Percentiles rank a stretch among this genome's conserved stretches.
phyloP scores from a whole-genome alignment of 2,888 invertebrate genomes.

The Drosophila cognata region DNA sequence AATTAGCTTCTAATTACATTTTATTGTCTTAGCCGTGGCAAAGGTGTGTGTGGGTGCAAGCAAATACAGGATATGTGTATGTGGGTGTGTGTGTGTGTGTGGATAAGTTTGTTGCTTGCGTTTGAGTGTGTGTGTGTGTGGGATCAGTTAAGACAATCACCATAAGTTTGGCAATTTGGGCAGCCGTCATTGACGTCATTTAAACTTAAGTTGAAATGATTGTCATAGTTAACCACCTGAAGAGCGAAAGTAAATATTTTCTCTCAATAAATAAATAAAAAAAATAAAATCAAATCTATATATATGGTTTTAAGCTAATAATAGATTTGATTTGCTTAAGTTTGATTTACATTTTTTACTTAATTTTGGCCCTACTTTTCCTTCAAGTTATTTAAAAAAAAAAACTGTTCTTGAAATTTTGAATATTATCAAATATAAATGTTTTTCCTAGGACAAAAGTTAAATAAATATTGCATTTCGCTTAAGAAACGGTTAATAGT shows the following conservation, averaged over 20 bases:
- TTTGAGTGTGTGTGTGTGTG: constrained; percentile 11
- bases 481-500: not conserved
- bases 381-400: not conserved
- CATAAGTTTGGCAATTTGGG: constrained; percentile 28
- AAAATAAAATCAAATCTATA: not conserved
- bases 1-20: constrained; percentile 72
- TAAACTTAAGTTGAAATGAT: not conserved
- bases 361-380: not conserved
- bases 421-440: not conserved
- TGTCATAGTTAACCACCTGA: not conserved
- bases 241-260: not conserved
- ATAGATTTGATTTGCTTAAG: not conserved
- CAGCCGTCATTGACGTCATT: constrained; percentile 42
- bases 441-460: not conserved
- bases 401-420: not conserved
- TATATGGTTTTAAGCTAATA: not conserved
- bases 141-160: constrained; percentile 18
- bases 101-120: not conserved
- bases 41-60: constrained; percentile 42
- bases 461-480: not conserved
- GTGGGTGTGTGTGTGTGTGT: constrained; percentile 2
- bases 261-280: not conserved
- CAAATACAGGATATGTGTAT: constrained; percentile 13
- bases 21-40: constrained; percentile 61
- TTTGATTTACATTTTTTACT: not conserved